A percentile compares a stretch with the other conserved stretches of the same genome.
These are phyloP conservation scores for Plectropomus leopardus DNA, from an alignment of 2,113 vertebrate genomes.

Conservation along the genomic window DNA sequence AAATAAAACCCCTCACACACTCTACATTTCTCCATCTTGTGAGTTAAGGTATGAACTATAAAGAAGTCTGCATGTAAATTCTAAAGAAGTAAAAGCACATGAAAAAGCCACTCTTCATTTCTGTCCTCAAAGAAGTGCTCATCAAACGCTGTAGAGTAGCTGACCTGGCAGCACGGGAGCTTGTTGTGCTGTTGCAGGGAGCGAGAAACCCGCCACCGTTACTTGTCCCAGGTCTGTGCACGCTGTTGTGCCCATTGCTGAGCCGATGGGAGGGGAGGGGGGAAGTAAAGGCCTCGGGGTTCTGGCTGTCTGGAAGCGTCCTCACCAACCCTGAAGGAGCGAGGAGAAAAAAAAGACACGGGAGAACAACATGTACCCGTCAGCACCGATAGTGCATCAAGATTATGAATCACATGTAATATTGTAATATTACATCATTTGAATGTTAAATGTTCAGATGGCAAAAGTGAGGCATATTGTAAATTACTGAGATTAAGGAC, in stretches of 20 bases:
- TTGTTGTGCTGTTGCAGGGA: conserved; percentile 76
- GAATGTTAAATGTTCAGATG: no score
- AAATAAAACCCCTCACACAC: background rate
- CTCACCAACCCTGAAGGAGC: conserved; percentile 71
- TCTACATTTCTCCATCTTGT: background rate
- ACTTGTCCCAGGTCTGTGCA: conserved; percentile 45
- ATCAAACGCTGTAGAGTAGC: conserved; percentile 12
- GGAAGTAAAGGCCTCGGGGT: conserved; percentile 60
- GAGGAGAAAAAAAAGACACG: conserved; percentile 31
- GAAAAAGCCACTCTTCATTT: background rate
- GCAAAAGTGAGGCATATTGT: no score
- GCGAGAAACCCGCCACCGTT: conserved; percentile 66
- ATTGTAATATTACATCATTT: no score
- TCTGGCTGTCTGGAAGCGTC: conserved; percentile 63
- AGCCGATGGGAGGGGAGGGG: conserved; percentile 60
- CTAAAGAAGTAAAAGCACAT: background rate
- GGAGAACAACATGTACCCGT: background rate
- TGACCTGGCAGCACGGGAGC: conserved; percentile 82
- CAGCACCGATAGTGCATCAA: background rate
- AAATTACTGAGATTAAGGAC: no score
- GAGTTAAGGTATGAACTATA: background rate
- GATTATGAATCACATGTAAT: background rate
- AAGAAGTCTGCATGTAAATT: background rate
- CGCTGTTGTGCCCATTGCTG: conserved; percentile 66
- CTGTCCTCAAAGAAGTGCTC: background rate